These are phyloP conservation scores for Tamandua tetradactyla DNA, from an alignment of 2,797 vertebrate species.

Conservation along the genomic window DNA sequence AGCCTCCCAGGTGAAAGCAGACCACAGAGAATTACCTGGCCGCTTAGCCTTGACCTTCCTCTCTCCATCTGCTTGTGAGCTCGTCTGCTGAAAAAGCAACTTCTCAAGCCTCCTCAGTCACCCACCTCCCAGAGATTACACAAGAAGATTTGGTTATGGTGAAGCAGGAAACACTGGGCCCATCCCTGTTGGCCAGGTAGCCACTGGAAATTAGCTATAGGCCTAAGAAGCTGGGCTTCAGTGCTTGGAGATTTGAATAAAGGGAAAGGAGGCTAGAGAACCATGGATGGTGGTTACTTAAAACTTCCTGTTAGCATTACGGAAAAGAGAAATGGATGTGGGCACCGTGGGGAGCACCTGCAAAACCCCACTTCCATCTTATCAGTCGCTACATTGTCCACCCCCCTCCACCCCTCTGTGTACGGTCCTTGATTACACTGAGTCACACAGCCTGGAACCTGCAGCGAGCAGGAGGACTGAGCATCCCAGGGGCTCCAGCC, in stretches of 20 bases:
- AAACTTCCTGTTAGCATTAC: conserved; percentile 34
- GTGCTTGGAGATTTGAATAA: neutral
- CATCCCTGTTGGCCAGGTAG: neutral
- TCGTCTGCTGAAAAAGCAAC: conserved; percentile 77
- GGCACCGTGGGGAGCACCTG: neutral
- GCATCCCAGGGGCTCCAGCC: neutral
- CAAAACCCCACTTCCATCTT: neutral
- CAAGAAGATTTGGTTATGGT: conserved; percentile 52
- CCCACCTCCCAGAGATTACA: conserved; percentile 63
- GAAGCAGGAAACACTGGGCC: conserved; percentile 3
- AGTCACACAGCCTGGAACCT: neutral
- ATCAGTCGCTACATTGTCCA: neutral
- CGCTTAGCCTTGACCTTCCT: conserved; percentile 72
- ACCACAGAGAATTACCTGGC: conserved; percentile 69
- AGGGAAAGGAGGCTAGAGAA: neutral
- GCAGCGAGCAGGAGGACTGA: neutral
- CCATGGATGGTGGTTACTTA: conserved; percentile 55
- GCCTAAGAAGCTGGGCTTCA: neutral
- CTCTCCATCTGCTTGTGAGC: conserved; percentile 79
- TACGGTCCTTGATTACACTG: neutral
- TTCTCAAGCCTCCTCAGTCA: conserved; percentile 39
- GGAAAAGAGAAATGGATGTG: neutral
- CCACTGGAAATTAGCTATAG: conserved; percentile 15
- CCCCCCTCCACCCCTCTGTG: neutral
- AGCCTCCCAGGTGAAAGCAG: conserved; percentile 70